Percentiles rank a stretch among this genome's conserved stretches.
Conservation (phyloP, 2,888 invertebrate genomes). For the Eurois occulta region DNA sequence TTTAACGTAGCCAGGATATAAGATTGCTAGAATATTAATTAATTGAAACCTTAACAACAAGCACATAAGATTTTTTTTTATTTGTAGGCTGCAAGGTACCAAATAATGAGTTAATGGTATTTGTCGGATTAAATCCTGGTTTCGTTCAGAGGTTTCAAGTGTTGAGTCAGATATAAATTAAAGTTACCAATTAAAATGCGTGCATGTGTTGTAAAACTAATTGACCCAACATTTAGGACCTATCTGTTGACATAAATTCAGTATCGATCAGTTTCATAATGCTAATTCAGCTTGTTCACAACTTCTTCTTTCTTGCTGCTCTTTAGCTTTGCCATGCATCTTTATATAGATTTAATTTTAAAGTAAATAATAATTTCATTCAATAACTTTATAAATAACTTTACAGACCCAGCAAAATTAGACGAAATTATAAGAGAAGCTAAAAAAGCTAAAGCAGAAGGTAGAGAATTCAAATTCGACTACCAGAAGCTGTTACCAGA, state of each 20-base stretch:
- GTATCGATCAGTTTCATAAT: conserved; percentile 9
- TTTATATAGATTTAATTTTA: not conserved
- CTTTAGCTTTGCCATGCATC: conserved; percentile 18
- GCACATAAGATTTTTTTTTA: not conserved
- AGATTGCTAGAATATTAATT: not conserved
- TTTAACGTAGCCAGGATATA: conserved; percentile 33
- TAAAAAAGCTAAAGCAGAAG: conserved; percentile 84
- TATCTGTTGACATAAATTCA: conserved; percentile 1
- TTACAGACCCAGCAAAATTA: conserved; percentile 82
- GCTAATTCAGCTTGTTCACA: conserved; percentile 48
- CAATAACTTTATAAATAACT: not conserved
- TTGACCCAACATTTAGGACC: conserved; percentile 27
- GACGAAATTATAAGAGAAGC: conserved; percentile 87
- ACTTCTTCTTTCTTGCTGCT: conserved; percentile 16
- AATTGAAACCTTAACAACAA: not conserved
- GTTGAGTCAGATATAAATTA: conserved; percentile 27
- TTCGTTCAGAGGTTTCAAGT: conserved; percentile 10
- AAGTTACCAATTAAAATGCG: not conserved
- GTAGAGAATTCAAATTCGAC: conserved; percentile 85
- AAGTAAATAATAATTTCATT: not conserved
- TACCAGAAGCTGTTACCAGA: conserved; percentile 85
- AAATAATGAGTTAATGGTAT: not conserved
- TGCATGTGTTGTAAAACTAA: not conserved
- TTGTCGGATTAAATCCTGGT: conserved; percentile 15
- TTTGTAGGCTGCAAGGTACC: not conserved